A percentile compares a stretch with the other conserved stretches of the same genome.
These are phyloP conservation scores for Lateolabrax maculatus DNA, from an alignment of 2,797 vertebrate species.

Conservation along the genomic window DNA sequence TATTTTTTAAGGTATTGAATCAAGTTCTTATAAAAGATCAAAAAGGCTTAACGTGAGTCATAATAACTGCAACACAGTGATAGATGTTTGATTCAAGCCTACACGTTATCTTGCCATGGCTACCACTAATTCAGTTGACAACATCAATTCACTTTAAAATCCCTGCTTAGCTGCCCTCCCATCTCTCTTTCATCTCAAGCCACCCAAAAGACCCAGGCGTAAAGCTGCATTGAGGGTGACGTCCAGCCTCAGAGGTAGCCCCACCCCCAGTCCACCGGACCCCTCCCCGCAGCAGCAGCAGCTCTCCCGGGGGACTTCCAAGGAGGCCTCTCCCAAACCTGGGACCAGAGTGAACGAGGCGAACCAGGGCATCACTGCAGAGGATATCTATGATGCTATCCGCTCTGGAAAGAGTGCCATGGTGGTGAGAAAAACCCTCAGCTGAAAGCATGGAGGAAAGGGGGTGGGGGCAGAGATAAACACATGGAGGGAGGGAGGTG, in stretches of 20 bases:
- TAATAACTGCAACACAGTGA: not conserved
- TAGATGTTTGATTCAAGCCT: slow-evolving; percentile 18
- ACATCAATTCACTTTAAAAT: slow-evolving; percentile 54
- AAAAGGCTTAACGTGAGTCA: not conserved
- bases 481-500: slow-evolving; percentile 49
- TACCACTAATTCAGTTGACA: slow-evolving; percentile 42
- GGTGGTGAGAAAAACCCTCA: slow-evolving; percentile 84
- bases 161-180: slow-evolving; percentile 45
- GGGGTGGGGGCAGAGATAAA: slow-evolving; percentile 30
- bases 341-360: slow-evolving; percentile 12
- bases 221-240: slow-evolving; percentile 57
- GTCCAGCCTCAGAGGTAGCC: slow-evolving; percentile 38
- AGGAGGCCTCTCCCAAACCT: slow-evolving; percentile 41
- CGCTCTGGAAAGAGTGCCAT: slow-evolving; percentile 85
- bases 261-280: slow-evolving; percentile 17
- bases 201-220: slow-evolving; percentile 76
- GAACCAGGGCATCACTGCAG: slow-evolving; percentile 61
- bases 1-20: not conserved
- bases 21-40: slow-evolving; percentile 6
- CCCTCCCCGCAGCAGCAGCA: slow-evolving; percentile 39
- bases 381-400: slow-evolving; percentile 88
- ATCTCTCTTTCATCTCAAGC: slow-evolving; percentile 76
- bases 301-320: slow-evolving; percentile 36
- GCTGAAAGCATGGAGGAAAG: slow-evolving; percentile 5
- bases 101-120: slow-evolving; percentile 6